Evolutionary conservation across 2,888 invertebrate species (phyloP).

Genomic region (Ommatoiulus sabulosus): DNA sequence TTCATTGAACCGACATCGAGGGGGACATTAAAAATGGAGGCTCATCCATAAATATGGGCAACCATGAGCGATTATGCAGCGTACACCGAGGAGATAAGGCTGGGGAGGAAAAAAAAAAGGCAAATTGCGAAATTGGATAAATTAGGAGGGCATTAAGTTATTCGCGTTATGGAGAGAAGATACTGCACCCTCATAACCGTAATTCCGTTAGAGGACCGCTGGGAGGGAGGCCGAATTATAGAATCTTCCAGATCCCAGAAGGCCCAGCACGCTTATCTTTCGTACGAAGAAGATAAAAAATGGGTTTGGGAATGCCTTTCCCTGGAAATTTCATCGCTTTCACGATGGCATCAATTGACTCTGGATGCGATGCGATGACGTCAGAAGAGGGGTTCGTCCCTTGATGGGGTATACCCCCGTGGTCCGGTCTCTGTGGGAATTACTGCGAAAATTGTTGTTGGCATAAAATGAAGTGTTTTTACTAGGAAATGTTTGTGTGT

Average conservation of each 20-base stretch:
- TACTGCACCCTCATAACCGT: neutral
- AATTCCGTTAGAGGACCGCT: neutral
- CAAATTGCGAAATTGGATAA: slow-evolving; percentile 22
- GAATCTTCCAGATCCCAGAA: neutral
- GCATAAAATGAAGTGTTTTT: too few relatives aligned
- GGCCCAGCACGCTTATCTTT: neutral
- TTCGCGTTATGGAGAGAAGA: neutral
- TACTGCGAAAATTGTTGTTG: too few relatives aligned
- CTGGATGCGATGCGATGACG: too few relatives aligned
- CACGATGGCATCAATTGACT: neutral
- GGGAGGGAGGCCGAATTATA: neutral
- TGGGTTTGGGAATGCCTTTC: neutral
- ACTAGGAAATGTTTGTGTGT: too few relatives aligned
- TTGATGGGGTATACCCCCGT: too few relatives aligned
- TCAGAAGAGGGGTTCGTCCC: too few relatives aligned
- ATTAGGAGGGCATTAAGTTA: slow-evolving; percentile 27
- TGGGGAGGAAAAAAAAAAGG: neutral
- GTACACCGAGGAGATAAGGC: neutral
- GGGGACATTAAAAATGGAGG: neutral
- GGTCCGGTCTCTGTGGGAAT: too few relatives aligned
- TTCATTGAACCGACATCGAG: slow-evolving; percentile 11
- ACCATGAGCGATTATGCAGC: neutral
- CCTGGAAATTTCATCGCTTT: neutral
- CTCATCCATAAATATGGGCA: slow-evolving; percentile 1
- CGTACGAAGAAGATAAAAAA: neutral